Conservation (phyloP, 2,113 vertebrate species). For the Nyctibius bracteatus region DNA sequence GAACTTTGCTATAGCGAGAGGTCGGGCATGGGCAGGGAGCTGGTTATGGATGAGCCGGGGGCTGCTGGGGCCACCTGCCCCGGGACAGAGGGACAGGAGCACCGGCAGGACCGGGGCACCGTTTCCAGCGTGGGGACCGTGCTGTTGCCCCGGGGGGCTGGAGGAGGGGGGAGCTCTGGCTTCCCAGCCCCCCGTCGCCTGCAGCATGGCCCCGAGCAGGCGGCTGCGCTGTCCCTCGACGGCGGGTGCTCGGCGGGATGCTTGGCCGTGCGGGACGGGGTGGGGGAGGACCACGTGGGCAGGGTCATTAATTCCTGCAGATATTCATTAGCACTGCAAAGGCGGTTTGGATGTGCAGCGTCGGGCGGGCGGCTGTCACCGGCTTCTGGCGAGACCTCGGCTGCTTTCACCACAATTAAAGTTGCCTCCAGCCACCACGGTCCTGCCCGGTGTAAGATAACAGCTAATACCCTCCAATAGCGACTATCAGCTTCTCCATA, state of each 20-base stretch:
- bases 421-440: conserved; percentile 42
- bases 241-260: not conserved
- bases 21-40: not conserved
- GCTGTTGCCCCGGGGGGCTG: not conserved
- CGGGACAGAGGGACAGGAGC: not conserved
- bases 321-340: not conserved
- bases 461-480: conserved; percentile 64
- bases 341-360: not conserved
- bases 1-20: conserved; percentile 39
- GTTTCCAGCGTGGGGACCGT: fast-evolving
- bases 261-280: fast-evolving
- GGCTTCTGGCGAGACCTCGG: not conserved
- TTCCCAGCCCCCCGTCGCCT: not conserved
- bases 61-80: not conserved
- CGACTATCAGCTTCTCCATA: conserved; percentile 64
- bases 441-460: conserved; percentile 68
- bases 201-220: fast-evolving
- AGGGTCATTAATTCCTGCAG: not conserved
- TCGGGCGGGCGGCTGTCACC: not conserved
- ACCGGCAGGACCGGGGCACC: not conserved
- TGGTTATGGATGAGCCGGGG: not conserved
- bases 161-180: not conserved
- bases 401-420: conserved; percentile 33
- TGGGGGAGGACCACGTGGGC: not conserved
- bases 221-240: fast-evolving